Percentiles rank a stretch among this genome's conserved stretches.
These are phyloP conservation scores for Monodelphis domestica DNA, from an alignment of 2,797 vertebrate genomes.

Conservation along the genomic window DNA sequence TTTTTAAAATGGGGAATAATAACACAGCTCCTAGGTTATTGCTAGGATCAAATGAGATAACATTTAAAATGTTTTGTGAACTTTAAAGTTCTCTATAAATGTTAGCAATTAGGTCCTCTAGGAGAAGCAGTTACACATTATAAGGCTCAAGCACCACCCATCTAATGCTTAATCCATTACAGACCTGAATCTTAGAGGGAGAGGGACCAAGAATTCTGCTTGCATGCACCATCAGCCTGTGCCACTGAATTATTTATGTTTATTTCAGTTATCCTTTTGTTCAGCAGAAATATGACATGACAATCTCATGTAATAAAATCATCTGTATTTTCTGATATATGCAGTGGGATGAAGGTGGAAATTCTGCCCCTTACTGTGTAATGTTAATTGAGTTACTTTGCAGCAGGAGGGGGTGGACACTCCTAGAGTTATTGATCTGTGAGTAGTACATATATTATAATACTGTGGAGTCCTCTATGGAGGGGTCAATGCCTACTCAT, in stretches of 20 bases:
- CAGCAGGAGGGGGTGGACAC: background rate
- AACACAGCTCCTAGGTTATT: background rate
- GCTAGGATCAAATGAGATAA: background rate
- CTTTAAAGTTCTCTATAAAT: background rate
- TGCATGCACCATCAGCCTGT: background rate
- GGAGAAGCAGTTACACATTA: background rate
- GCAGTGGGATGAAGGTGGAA: constrained; percentile 63
- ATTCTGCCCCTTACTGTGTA: constrained; percentile 42
- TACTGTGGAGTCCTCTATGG: constrained; percentile 28
- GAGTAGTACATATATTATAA: constrained; percentile 71
- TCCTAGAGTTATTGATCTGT: constrained; percentile 4
- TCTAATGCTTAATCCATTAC: background rate
- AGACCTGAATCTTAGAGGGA: background rate
- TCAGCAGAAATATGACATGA: constrained; percentile 80
- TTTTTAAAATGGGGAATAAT: background rate
- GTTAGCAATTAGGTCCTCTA: background rate
- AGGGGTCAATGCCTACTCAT: constrained; percentile 24
- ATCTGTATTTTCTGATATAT: constrained; percentile 71
- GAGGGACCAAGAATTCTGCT: background rate
- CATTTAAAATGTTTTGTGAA: background rate
- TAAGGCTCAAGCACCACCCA: background rate
- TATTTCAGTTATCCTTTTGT: constrained; percentile 74
- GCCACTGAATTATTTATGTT: constrained; percentile 71
- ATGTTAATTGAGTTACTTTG: constrained; percentile 64
- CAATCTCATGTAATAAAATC: constrained; percentile 75